Percentiles rank a stretch among this genome's conserved stretches.
phyloP scores from a whole-genome alignment of 2,888 invertebrate species.

The Sphinx pinastri region DNA sequence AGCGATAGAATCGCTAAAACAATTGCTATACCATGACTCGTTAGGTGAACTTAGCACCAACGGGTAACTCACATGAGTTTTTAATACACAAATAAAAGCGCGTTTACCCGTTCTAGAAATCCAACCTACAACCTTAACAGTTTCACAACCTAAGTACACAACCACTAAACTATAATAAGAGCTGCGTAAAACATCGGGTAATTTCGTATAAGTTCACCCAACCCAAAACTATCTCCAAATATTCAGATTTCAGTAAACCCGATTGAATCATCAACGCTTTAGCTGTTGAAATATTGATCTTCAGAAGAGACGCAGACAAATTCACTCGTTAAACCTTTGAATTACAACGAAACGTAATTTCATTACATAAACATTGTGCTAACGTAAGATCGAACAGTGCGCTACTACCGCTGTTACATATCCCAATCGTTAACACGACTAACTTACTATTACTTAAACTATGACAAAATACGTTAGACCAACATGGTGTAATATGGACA shows the following conservation, averaged over 20 bases:
- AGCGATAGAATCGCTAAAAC: too few species aligned
- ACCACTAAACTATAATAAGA: too few species aligned
- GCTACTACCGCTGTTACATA: constrained; percentile 5
- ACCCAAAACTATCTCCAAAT: neutral
- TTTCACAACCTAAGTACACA: too few species aligned
- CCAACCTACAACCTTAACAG: too few species aligned
- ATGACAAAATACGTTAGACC: neutral
- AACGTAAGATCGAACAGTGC: constrained; percentile 31
- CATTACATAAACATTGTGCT: constrained; percentile 24
- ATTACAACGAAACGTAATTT: constrained; percentile 10
- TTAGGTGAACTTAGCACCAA: too few species aligned
- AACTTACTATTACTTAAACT: constrained; percentile 1
- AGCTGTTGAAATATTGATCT: neutral
- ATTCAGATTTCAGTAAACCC: neutral
- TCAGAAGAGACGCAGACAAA: neutral
- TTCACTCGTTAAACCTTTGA: neutral
- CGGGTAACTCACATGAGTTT: too few species aligned
- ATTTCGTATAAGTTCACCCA: neutral
- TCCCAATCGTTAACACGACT: neutral
- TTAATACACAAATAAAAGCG: too few species aligned
- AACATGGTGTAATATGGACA: neutral
- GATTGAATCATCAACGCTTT: neutral
- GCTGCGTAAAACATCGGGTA: neutral
- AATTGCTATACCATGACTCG: too few species aligned
- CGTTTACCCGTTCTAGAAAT: too few species aligned